Evolutionary conservation across 1,140 invertebrate genomes (phyloP), one percentile per base, ranked within the genome.

Genomic region (Drosophila nasuta): DNA sequence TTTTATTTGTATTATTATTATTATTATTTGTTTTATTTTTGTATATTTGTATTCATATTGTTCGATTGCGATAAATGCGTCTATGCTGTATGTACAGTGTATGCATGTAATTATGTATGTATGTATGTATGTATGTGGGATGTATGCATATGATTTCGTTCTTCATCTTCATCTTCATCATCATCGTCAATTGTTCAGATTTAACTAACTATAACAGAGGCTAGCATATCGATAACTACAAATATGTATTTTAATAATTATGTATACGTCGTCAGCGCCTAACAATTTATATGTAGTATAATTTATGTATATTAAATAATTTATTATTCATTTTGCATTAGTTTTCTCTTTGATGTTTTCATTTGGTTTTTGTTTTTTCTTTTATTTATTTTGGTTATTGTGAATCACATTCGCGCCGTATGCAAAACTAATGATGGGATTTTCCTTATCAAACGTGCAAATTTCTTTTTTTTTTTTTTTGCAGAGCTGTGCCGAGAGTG

Each of bases 161-260:
- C 51, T 48, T 10, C 35, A 10, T 38, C 35, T 8, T 38, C 35
- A 38, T 35, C 30, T 6, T 33, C 41, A 33, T 56, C 59, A 56
- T 33, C 35, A 30, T 59, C 51, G 7, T 52, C 51, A 59, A 58
- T 73, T 60, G 70, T 75, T 75, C 48, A 78, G 78, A 70, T 86
- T 79, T 79, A 59, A 79, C 83, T 87, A 87, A 80, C 82, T 87
- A 88, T 88, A 87, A 88, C 82, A 71, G 82, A 70, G 75, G 56
- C 66, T 86, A 81, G 74, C 63, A 85, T 85, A 78, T 75, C 62
- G 52, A 67, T 57, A 54, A 58, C 45, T 58, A 66, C 54, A 65
- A 28, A 48, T 57, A 60, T 48, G 64, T 57, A 57, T 6, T 48
- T 65, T 52, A 54, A 70, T 73, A 51, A 75, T 73, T 51, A 66